Percentiles rank a stretch among this genome's conserved stretches.
These are phyloP conservation scores for Microplitis deprimator DNA, from an alignment of 2,888 invertebrate species.

Conservation along the genomic window DNA sequence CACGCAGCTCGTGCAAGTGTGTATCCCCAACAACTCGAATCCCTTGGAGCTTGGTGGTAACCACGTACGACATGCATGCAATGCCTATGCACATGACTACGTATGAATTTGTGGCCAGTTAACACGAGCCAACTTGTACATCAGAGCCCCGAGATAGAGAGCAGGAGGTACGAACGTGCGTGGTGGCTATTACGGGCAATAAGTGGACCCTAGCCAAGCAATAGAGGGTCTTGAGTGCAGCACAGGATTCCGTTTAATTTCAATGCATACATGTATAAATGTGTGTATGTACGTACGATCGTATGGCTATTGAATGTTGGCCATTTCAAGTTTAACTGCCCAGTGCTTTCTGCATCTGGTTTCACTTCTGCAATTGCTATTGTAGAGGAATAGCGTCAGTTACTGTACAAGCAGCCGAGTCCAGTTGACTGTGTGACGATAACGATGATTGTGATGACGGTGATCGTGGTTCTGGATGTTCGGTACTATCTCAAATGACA, in stretches of 20 bases:
- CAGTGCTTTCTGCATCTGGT: slow-evolving; percentile 40
- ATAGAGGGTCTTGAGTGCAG: neutral
- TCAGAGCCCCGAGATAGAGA: neutral
- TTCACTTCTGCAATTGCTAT: slow-evolving; percentile 33
- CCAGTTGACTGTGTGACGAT: slow-evolving; percentile 13
- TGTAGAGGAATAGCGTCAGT: slow-evolving; percentile 15
- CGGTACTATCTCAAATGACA: neutral
- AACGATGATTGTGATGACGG: slow-evolving; percentile 11
- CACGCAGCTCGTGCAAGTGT: slow-evolving; percentile 23
- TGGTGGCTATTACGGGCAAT: slow-evolving; percentile 48
- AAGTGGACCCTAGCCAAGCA: slow-evolving; percentile 44
- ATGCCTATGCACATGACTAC: slow-evolving; percentile 14
- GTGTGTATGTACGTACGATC: slow-evolving; percentile 48
- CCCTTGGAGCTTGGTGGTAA: neutral
- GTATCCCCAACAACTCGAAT: slow-evolving; percentile 8
- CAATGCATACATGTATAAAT: slow-evolving; percentile 5
- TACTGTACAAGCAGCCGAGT: neutral
- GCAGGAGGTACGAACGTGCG: slow-evolving; percentile 14
- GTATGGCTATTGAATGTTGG: slow-evolving; percentile 51
- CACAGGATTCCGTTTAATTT: neutral
- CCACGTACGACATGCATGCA: slow-evolving; percentile 6
- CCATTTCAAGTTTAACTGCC: slow-evolving; percentile 59
- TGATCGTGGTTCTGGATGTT: slow-evolving; percentile 30
- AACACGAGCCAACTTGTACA: slow-evolving; percentile 23
- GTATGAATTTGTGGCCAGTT: slow-evolving; percentile 21